Evolutionary conservation across 2,113 vertebrate genomes (phyloP).

Genomic region (Agapornis roseicollis): DNA sequence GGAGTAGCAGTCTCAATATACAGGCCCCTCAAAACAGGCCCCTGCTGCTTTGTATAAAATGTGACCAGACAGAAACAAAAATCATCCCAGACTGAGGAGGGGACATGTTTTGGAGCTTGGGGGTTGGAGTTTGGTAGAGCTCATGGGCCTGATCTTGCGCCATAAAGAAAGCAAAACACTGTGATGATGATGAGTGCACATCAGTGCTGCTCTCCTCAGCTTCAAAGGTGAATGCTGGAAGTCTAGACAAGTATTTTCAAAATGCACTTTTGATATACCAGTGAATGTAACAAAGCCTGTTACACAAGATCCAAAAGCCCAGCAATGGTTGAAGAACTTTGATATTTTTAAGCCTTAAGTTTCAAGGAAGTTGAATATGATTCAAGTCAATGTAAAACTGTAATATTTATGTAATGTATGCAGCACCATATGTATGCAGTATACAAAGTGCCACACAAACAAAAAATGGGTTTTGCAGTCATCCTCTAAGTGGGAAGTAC

Average conservation of each 20-base stretch:
- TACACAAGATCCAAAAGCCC: not conserved
- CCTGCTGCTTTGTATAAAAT: not conserved
- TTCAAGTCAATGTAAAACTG: not conserved
- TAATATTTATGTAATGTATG: not conserved
- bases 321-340: not conserved
- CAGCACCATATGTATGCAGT: not conserved
- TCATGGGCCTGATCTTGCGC: not conserved
- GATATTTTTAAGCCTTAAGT: not conserved
- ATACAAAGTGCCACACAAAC: not conserved
- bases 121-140: not conserved
- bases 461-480: accelerated
- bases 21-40: not conserved
- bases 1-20: not conserved
- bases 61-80: not conserved
- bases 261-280: not conserved
- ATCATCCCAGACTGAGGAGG: not conserved
- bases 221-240: not conserved
- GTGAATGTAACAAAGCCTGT: not conserved
- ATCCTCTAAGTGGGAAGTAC: not conserved
- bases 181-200: not conserved
- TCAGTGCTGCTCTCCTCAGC: not conserved
- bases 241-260: not conserved
- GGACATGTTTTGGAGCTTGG: not conserved
- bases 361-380: not conserved
- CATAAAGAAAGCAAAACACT: not conserved